Conservation (phyloP, 2,888 invertebrate genomes). For the Leistus spinibarbis region DNA sequence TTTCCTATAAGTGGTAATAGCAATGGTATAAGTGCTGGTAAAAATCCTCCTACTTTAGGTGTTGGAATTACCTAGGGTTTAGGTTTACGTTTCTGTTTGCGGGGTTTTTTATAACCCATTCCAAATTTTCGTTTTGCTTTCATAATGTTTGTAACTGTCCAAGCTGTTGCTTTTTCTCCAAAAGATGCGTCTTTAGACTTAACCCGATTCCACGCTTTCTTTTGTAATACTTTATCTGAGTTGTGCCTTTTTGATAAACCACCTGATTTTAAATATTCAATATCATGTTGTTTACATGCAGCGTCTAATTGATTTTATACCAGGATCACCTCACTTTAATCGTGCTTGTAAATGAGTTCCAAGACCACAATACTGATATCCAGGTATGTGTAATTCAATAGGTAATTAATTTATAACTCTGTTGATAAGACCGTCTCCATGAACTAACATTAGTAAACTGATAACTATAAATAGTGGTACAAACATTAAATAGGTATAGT, state of each 20-base stretch:
- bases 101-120: constrained; percentile 9
- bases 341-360: constrained; percentile 42
- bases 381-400: constrained; percentile 38
- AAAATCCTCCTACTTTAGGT: constrained; percentile 45
- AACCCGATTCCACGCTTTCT: constrained; percentile 45
- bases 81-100: constrained; percentile 9
- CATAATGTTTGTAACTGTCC: constrained; percentile 44
- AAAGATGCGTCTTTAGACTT: constrained; percentile 42
- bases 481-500: background rate
- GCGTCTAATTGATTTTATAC: constrained; percentile 45
- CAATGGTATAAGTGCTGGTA: constrained; percentile 45
- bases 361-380: constrained; percentile 36
- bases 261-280: constrained; percentile 42
- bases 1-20: constrained; percentile 45
- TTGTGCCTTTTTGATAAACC: constrained; percentile 41
- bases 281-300: constrained; percentile 47
- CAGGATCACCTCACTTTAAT: constrained; percentile 47
- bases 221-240: constrained; percentile 47
- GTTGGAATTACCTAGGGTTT: background rate
- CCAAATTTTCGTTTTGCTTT: constrained; percentile 45
- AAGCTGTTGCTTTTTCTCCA: constrained; percentile 45
- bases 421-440: constrained; percentile 25
- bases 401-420: constrained; percentile 24
- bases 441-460: background rate
- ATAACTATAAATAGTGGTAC: constrained; percentile 5